Evolutionary conservation across 2,888 invertebrate genomes (phyloP).

Genomic region (Coenonympha glycerion): DNA sequence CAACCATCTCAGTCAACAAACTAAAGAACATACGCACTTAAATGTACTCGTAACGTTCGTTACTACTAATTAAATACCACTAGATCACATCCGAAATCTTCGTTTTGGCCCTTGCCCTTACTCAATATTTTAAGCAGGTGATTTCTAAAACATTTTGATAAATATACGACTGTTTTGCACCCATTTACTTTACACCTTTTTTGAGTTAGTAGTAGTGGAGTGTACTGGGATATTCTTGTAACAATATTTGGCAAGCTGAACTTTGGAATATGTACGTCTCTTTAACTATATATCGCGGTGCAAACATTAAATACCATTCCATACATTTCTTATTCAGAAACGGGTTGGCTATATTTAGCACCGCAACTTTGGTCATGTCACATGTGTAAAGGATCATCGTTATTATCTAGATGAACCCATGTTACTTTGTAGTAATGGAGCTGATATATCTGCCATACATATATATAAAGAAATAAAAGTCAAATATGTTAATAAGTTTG

Average conservation of each 20-base stretch:
- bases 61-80: background rate
- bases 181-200: background rate
- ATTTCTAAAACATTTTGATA: background rate
- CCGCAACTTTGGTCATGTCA: background rate
- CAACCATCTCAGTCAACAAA: too few relatives aligned
- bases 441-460: too few relatives aligned
- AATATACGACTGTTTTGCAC: background rate
- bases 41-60: too few relatives aligned
- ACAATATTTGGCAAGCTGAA: background rate
- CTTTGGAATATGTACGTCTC: background rate
- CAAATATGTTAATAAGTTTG: too few relatives aligned
- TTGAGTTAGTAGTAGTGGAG: background rate
- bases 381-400: background rate
- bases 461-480: too few relatives aligned
- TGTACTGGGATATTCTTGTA: background rate
- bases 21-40: too few relatives aligned
- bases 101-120: background rate
- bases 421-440: too few relatives aligned
- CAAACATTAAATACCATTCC: conserved; percentile 14
- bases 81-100: background rate
- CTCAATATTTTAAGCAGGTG: background rate
- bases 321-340: conserved; percentile 20
- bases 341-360: conserved; percentile 28
- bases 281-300: conserved; percentile 9
- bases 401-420: too few relatives aligned